Evolutionary conservation across 2,113 vertebrate genomes (phyloP).

Genomic region (Pseudolaguvia tuberculata): DNA sequence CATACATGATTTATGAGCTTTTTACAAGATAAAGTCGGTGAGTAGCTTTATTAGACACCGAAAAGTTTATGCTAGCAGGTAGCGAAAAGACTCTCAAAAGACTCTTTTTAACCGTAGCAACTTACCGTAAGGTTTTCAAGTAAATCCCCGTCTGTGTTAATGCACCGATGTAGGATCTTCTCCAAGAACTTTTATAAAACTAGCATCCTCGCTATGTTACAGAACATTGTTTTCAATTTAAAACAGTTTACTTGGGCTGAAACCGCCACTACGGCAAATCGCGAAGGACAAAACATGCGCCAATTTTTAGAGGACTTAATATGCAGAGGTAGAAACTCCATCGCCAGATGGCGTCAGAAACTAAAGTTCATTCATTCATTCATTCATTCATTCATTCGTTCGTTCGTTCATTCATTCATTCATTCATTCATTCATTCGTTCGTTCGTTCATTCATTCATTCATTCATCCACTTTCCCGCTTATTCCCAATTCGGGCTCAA

Average conservation of each 20-base stretch:
- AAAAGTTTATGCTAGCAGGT: constrained; percentile 8
- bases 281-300: constrained; percentile 12
- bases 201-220: not conserved
- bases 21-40: not conserved
- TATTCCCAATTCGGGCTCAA: too few relatives aligned
- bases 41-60: not conserved
- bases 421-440: too few relatives aligned
- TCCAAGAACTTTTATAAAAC: not conserved
- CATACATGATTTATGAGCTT: too few relatives aligned
- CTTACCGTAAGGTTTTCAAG: constrained; percentile 28
- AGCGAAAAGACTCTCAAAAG: not conserved
- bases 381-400: too few relatives aligned
- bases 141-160: not conserved
- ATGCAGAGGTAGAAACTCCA: too few relatives aligned
- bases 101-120: not conserved
- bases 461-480: too few relatives aligned
- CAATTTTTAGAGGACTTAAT: too few relatives aligned
- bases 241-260: constrained; percentile 18
- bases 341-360: not conserved
- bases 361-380: not conserved
- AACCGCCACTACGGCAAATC: constrained; percentile 48
- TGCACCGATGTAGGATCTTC: not conserved
- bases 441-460: not conserved
- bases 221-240: constrained; percentile 18
- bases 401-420: not conserved